phyloP scores from a whole-genome alignment of 2,113 vertebrate species.

The Callorhinus ursinus region DNA sequence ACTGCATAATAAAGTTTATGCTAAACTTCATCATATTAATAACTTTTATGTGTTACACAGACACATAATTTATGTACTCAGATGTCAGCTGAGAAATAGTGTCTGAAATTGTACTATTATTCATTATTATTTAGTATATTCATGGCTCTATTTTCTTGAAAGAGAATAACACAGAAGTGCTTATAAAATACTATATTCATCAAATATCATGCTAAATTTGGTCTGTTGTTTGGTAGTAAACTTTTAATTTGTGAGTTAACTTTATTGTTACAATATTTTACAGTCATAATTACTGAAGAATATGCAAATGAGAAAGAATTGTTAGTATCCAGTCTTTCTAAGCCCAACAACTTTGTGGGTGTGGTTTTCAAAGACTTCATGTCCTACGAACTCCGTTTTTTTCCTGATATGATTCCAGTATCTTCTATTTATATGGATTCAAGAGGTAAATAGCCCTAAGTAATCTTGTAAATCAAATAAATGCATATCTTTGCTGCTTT shows the following conservation, averaged over 20 bases:
- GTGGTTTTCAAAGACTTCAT: conserved; percentile 84
- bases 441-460: conserved; percentile 79
- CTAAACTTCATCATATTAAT: neutral
- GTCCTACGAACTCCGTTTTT: conserved; percentile 88
- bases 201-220: neutral
- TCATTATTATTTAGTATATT: neutral
- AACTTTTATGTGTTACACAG: neutral
- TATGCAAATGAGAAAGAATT: conserved; percentile 85
- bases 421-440: conserved; percentile 84
- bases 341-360: conserved; percentile 82
- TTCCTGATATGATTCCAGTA: conserved; percentile 82
- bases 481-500: neutral
- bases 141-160: neutral
- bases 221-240: neutral
- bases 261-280: neutral
- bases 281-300: conserved; percentile 83
- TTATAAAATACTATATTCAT: neutral
- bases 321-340: conserved; percentile 80
- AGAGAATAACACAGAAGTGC: neutral
- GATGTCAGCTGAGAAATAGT: neutral
- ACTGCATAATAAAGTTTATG: neutral
- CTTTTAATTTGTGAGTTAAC: conserved; percentile 39
- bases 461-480: neutral
- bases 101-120: neutral
- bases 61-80: conserved; percentile 13